A percentile compares a stretch with the other conserved stretches of the same genome.
Evolutionary conservation across 2,113 vertebrate species (phyloP).

Genomic region (Phodopus roborovskii): DNA sequence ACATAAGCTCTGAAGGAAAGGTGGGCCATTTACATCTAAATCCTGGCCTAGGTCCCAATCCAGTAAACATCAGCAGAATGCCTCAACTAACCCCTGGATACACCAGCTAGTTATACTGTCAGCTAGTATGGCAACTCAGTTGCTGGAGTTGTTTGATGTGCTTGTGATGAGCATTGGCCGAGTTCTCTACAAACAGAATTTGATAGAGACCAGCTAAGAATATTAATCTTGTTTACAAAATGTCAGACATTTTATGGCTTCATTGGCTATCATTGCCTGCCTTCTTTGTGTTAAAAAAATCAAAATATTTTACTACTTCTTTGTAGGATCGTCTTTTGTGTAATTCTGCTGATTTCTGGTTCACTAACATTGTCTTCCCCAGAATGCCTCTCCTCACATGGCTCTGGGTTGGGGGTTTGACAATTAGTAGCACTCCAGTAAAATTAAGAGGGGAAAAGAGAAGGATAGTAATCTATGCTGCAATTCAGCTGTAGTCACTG

Average conservation of each 20-base stretch:
- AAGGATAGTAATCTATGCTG: not conserved
- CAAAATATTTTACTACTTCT: not conserved
- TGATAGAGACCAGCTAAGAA: not conserved
- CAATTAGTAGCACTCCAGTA: not conserved
- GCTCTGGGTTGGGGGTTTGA: not conserved
- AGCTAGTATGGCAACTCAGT: not conserved
- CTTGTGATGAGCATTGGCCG: not conserved
- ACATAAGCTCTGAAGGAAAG: not conserved
- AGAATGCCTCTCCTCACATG: not conserved
- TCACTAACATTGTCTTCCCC: not conserved
- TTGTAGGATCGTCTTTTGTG: not conserved
- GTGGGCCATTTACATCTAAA: not conserved
- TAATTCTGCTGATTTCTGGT: not conserved
- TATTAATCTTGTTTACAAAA: constrained; percentile 11
- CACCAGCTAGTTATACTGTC: fast-evolving
- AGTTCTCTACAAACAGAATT: constrained; percentile 8
- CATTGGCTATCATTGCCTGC: not conserved
- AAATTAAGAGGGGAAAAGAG: not conserved
- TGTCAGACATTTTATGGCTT: not conserved
- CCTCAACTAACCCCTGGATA: not conserved
- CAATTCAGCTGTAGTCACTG: not conserved
- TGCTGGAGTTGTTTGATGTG: not conserved
- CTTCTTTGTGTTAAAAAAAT: not conserved
- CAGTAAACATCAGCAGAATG: not conserved
- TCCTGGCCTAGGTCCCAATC: not conserved